Conservation (phyloP, 2,888 invertebrate genomes). For the Polylopha cassiicola region DNA sequence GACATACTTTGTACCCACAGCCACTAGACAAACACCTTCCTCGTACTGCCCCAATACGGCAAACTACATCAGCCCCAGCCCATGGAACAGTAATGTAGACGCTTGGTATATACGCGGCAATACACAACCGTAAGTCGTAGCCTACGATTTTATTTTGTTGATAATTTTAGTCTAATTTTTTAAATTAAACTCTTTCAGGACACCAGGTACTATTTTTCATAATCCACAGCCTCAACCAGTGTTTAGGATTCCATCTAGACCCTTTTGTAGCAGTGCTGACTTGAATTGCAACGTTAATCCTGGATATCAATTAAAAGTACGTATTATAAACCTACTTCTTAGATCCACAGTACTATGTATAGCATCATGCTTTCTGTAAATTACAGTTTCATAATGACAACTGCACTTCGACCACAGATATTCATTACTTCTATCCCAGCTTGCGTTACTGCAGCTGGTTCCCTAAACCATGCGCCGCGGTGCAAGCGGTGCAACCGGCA, state of each 20-base stretch:
- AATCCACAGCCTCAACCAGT: not conserved
- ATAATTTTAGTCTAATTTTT: constrained; percentile 14
- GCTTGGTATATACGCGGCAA: constrained; percentile 56
- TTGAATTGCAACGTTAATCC: constrained; percentile 1
- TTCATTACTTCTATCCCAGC: constrained; percentile 54
- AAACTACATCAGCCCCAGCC: constrained; percentile 22
- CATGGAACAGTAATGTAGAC: constrained; percentile 30
- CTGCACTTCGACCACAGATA: constrained; percentile 62
- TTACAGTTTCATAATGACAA: constrained; percentile 64
- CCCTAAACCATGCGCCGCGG: constrained; percentile 23
- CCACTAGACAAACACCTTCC: constrained; percentile 33
- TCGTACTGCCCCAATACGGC: constrained; percentile 23
- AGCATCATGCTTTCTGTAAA: too few species aligned
- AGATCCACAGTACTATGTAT: too few species aligned
- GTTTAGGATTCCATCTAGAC: not conserved
- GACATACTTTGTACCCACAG: constrained; percentile 50
- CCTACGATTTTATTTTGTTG: constrained; percentile 1
- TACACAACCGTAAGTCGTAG: constrained; percentile 49
- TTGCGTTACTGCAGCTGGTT: constrained; percentile 32
- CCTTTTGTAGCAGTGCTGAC: not conserved
- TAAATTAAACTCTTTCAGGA: constrained; percentile 7
- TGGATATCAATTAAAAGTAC: constrained; percentile 11
- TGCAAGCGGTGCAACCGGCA: constrained; percentile 34
- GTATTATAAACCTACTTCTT: not conserved
- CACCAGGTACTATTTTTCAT: constrained; percentile 3